A percentile compares a stretch with the other conserved stretches of the same genome.
Conservation (phyloP, 1,140 invertebrate genomes). For the Trichonephila inaurata region DNA sequence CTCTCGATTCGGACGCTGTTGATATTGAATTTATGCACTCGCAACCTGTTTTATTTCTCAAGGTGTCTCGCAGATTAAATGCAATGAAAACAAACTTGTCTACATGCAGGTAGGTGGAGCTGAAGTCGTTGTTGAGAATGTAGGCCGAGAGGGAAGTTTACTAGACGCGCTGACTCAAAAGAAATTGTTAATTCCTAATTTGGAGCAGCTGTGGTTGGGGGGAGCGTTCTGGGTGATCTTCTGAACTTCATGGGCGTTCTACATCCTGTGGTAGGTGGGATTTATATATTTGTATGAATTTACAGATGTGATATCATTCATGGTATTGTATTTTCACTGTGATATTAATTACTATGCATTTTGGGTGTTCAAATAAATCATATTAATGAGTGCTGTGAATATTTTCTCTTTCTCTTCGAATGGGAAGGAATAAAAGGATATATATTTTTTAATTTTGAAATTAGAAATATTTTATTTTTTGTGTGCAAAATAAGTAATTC, state of each 20-base stretch:
- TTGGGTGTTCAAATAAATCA: too few species aligned
- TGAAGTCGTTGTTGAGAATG: constrained; percentile 27
- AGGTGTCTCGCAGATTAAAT: not conserved
- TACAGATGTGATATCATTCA: not conserved
- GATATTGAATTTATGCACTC: not conserved
- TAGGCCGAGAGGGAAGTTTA: constrained; percentile 37
- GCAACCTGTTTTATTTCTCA: constrained; percentile 47
- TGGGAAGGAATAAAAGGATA: too few species aligned
- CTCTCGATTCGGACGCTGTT: not conserved
- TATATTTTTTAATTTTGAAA: too few species aligned
- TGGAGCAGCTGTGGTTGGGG: not conserved
- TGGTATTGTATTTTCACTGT: not conserved
- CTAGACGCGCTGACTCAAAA: not conserved
- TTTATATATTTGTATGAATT: not conserved
- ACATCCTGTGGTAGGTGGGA: constrained; percentile 13
- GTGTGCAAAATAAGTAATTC: too few species aligned
- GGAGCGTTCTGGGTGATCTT: not conserved
- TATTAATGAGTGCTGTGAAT: too few species aligned
- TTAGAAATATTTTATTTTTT: too few species aligned
- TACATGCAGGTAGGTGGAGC: constrained; percentile 54
- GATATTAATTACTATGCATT: too few species aligned
- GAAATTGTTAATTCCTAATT: not conserved
- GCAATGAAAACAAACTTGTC: not conserved
- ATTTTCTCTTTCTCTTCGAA: too few species aligned
- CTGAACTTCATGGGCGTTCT: constrained; percentile 43